Evolutionary conservation across 2,888 invertebrate species (phyloP), one percentile per base, ranked within the genome.

Genomic region (Amblyjoppa fuscipennis): DNA sequence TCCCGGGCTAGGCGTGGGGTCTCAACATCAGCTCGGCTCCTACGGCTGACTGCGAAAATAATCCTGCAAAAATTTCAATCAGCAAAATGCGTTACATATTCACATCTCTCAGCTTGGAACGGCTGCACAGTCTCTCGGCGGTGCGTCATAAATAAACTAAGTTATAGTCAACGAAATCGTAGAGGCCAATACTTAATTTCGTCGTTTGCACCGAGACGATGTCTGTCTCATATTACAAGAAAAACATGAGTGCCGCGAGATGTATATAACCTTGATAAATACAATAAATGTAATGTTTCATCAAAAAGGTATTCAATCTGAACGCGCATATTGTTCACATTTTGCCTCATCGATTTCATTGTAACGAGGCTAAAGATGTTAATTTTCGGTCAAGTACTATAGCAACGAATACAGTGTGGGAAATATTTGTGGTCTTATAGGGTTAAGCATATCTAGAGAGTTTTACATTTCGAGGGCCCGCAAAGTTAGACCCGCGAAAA

Each of bases 81-180:
- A 93, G 92, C 91, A 89, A 93, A 93, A 94, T 93, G 93, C 92
- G 90, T 93, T 92, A 92, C 92, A 92, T 93, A 93, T 93, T 93
- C 92, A 91, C 91, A 91, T 90, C 75, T 80, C 56, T 80, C 68
- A 70, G 59, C 51, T n/a, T 51, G 45, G 41, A 38, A 51, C 66
- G 64, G 13, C 25, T 20, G n/a, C 51, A 16, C n/a, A 31, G 9
- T 28, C 41, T 49, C 49, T 41, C 53, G 13, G 11, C n/a, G 78
- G 74, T 73, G 83, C 87, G 86, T 89, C 89, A 85, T 91, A 91
- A 90, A 90, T 91, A 90, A 91, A 88, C 84, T 80, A 89, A 90
- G 88, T 90, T 90, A 89, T 87, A 85, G 88, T 85, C 88, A 88
- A 88, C 89, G 84, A 89, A 89, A 89, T 88, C 68, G 86, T 87